Percentiles rank a stretch among this genome's conserved stretches.
These are phyloP conservation scores for Reticulitermes speratus DNA, from an alignment of 1,140 invertebrate species.

Conservation along the genomic window DNA sequence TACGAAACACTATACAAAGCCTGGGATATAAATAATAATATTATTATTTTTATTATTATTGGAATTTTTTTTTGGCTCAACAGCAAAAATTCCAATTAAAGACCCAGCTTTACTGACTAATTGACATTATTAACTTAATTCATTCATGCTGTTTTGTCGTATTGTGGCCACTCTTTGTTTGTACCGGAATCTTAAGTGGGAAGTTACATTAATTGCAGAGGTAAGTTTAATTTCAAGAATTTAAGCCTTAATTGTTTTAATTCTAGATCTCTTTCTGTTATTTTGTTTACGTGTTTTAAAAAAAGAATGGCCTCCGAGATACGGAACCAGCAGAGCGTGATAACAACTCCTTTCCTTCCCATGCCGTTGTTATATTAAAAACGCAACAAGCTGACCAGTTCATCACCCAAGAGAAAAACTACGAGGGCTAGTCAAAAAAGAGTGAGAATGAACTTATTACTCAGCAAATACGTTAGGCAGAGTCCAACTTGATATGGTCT, in stretches of 20 bases:
- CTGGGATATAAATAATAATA: no score
- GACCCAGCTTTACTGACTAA: no score
- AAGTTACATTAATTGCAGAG: background rate
- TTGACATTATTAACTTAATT: no score
- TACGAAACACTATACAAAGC: no score
- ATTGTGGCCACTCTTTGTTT: background rate
- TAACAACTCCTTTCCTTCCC: background rate
- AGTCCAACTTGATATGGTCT: no score
- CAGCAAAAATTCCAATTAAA: no score
- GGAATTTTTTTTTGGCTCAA: no score
- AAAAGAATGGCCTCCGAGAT: background rate
- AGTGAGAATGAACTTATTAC: no score
- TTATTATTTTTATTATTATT: no score
- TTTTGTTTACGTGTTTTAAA: conserved; percentile 2
- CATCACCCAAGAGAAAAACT: background rate
- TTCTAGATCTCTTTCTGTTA: background rate
- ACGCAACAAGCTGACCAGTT: background rate
- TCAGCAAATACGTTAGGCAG: no score
- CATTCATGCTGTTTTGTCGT: background rate
- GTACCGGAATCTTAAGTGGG: background rate
- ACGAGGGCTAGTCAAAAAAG: no score
- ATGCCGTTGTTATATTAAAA: background rate
- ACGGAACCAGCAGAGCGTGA: background rate
- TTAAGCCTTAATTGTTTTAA: background rate
- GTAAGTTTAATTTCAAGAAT: background rate